Percentiles rank a stretch among this genome's conserved stretches.
Conservation (phyloP, 2,797 vertebrate genomes). For the Microcaecilia unicolor region DNA sequence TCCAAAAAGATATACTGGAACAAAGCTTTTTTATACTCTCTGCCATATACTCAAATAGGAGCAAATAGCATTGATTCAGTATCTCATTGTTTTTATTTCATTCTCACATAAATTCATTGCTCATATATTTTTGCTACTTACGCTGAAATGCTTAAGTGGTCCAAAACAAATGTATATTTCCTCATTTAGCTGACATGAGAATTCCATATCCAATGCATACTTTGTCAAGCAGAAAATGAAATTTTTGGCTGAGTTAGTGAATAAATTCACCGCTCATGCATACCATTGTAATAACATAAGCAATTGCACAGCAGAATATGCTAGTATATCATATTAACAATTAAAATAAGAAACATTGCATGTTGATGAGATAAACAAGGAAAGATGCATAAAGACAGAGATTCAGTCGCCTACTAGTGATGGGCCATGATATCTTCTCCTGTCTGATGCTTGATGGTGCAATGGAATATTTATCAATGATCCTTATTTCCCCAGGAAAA, state of each 20-base stretch:
- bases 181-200: background rate
- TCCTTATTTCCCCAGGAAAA: no score
- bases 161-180: background rate
- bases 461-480: no score
- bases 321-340: background rate
- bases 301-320: background rate
- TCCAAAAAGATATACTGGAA: no score
- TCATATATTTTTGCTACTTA: background rate
- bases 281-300: background rate
- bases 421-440: no score
- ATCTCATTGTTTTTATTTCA: background rate
- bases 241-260: slow-evolving; percentile 2
- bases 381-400: no score
- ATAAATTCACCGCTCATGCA: background rate
- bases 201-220: slow-evolving; percentile 9
- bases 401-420: no score
- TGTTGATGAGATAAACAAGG: no score
- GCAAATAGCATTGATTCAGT: no score
- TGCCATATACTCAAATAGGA: no score
- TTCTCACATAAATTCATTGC: background rate
- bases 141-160: background rate
- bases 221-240: background rate
- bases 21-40: no score
- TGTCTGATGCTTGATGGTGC: no score
- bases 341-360: slow-evolving; percentile 2